phyloP scores from a whole-genome alignment of 2,113 vertebrate species.

The Turdus rufiventris region DNA sequence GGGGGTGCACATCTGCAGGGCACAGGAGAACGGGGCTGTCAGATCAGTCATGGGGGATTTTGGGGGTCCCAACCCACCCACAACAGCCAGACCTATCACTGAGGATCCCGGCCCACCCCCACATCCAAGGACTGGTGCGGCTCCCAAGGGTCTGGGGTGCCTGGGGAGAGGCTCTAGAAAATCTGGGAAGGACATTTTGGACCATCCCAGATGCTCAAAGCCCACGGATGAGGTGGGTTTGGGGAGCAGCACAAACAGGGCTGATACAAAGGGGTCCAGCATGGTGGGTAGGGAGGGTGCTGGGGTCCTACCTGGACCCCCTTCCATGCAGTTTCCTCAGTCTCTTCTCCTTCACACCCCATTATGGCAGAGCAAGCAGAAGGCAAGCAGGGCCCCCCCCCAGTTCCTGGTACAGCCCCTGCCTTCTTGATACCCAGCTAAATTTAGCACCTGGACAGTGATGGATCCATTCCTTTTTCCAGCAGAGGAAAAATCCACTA shows the following conservation, averaged over 20 bases:
- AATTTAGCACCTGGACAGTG: background rate
- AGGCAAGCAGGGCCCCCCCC: background rate
- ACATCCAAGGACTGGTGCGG: background rate
- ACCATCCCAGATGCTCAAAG: background rate
- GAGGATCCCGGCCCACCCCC: fast-evolving
- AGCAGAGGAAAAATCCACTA: background rate
- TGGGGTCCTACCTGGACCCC: background rate
- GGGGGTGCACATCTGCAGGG: constrained; percentile 89
- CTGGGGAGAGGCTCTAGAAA: fast-evolving
- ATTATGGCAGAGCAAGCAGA: background rate
- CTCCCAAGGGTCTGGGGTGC: background rate
- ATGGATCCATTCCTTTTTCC: background rate
- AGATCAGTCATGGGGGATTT: fast-evolving
- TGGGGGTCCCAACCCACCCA: background rate
- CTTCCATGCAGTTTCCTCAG: background rate
- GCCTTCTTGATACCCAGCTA: background rate
- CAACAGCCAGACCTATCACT: fast-evolving
- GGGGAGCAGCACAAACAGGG: background rate
- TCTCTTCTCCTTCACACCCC: no score
- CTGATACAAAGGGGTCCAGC: no score
- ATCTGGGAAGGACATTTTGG: background rate
- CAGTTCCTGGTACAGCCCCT: background rate
- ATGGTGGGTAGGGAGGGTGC: no score
- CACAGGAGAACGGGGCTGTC: background rate
- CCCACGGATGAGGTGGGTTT: background rate